Evolutionary conservation across 2,888 invertebrate genomes (phyloP).

Genomic region (Zeuzera pyrina): DNA sequence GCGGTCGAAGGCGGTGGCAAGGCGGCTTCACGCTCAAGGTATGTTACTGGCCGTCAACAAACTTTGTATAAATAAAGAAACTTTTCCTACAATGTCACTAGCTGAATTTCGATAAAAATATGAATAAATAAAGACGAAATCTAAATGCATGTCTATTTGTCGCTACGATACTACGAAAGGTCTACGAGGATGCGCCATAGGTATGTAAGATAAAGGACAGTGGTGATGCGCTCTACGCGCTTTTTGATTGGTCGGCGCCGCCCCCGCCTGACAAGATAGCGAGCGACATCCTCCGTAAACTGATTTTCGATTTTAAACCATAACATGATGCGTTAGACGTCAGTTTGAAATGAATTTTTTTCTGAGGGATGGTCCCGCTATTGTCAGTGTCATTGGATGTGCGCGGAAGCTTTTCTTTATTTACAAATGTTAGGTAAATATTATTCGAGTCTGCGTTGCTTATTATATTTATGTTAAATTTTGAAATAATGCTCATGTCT

Average conservation of each 20-base stretch:
- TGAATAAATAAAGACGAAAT: background rate
- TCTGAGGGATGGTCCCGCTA: conserved; percentile 62
- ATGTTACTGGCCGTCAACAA: conserved; percentile 29
- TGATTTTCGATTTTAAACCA: conserved; percentile 22
- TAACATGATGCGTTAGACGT: conserved; percentile 22
- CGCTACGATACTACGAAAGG: conserved; percentile 9
- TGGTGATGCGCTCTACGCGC: conserved; percentile 56
- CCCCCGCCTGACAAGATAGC: conserved; percentile 71
- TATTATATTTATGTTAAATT: too few relatives aligned
- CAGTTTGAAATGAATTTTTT: conserved; percentile 21
- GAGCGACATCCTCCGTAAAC: conserved; percentile 56
- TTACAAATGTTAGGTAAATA: too few relatives aligned
- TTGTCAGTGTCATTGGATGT: conserved; percentile 70
- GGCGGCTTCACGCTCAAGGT: conserved; percentile 81
- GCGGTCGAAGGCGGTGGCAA: conserved; percentile 82
- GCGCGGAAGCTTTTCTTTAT: conserved; percentile 57
- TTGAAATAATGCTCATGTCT: too few relatives aligned
- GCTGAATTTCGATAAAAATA: background rate
- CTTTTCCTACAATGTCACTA: background rate
- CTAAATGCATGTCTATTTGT: background rate
- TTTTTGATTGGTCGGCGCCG: conserved; percentile 54
- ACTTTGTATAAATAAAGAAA: background rate
- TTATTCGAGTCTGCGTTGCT: too few relatives aligned
- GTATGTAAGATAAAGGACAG: conserved; percentile 52
- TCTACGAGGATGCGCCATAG: conserved; percentile 48